Percentiles rank a stretch among this genome's conserved stretches.
phyloP scores from a whole-genome alignment of 2,797 vertebrate species.

The Syngnathus rostellatus region DNA sequence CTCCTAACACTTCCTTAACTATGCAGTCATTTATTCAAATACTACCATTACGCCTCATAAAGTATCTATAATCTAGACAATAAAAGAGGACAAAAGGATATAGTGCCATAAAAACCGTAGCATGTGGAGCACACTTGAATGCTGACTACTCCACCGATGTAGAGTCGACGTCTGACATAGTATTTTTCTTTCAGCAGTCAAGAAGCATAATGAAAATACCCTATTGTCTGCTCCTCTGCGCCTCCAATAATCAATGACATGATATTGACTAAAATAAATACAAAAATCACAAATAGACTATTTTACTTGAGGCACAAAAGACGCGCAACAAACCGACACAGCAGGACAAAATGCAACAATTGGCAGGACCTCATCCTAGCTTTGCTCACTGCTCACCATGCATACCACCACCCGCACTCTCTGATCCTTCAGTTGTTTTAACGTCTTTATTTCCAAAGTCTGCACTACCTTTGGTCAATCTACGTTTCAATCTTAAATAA shows the following conservation, averaged over 20 bases:
- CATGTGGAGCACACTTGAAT: constrained; percentile 21
- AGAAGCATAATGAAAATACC: not conserved
- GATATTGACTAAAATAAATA: not conserved
- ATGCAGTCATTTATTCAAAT: constrained; percentile 28
- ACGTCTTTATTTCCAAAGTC: too few species aligned
- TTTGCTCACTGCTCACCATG: too few species aligned
- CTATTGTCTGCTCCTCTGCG: not conserved
- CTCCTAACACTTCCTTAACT: constrained; percentile 8
- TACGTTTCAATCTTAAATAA: too few species aligned
- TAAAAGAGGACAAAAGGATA: constrained; percentile 33
- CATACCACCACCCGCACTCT: too few species aligned
- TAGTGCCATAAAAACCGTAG: constrained; percentile 27
- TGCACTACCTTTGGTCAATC: too few species aligned
- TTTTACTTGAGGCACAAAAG: not conserved
- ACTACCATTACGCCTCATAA: constrained; percentile 26
- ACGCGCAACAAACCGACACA: too few species aligned
- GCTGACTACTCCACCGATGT: not conserved
- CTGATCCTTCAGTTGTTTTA: too few species aligned
- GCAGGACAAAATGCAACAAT: too few species aligned
- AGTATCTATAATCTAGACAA: constrained; percentile 23
- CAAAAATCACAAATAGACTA: not conserved
- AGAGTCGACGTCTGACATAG: not conserved
- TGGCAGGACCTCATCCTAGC: too few species aligned
- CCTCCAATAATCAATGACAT: not conserved
- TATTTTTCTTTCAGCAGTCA: not conserved